A percentile compares a stretch with the other conserved stretches of the same genome.
These are phyloP conservation scores for Plebejus anna DNA, from an alignment of 2,888 invertebrate species.

Conservation along the genomic window DNA sequence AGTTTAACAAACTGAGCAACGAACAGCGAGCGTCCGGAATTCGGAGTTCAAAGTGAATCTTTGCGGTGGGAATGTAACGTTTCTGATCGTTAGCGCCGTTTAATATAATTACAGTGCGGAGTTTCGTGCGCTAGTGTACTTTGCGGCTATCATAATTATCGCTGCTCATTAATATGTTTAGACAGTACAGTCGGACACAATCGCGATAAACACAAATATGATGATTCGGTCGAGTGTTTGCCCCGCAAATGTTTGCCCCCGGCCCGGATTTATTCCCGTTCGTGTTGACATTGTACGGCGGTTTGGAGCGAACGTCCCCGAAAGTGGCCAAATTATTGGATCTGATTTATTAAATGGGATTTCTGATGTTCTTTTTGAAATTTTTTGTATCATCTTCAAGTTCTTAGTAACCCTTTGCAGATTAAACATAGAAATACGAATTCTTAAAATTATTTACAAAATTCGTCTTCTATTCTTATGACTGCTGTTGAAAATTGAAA, in stretches of 20 bases:
- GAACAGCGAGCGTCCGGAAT: neutral
- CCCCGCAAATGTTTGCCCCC: slow-evolving; percentile 13
- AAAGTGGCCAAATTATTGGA: slow-evolving; percentile 24
- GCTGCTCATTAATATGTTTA: slow-evolving; percentile 23
- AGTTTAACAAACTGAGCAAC: slow-evolving; percentile 8
- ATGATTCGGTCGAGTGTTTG: slow-evolving; percentile 14
- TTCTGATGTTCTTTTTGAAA: neutral
- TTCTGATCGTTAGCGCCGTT: slow-evolving; percentile 16
- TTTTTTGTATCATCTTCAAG: no score
- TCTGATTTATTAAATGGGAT: neutral
- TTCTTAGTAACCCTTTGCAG: neutral
- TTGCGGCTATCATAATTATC: slow-evolving; percentile 20
- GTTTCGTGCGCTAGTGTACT: slow-evolving; percentile 9
- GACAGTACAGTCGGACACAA: slow-evolving; percentile 24
- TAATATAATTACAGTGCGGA: slow-evolving; percentile 16
- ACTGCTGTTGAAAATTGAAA: no score
- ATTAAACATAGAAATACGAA: neutral
- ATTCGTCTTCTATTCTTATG: no score
- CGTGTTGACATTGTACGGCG: slow-evolving; percentile 16
- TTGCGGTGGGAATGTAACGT: slow-evolving; percentile 10
- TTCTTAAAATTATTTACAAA: no score
- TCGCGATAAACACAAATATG: slow-evolving; percentile 25
- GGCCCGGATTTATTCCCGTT: slow-evolving; percentile 11
- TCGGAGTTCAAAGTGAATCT: slow-evolving; percentile 8
- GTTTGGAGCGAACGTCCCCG: neutral